A percentile compares a stretch with the other conserved stretches of the same genome.
These are phyloP conservation scores for Drosophila virilis DNA, from an alignment of 1,140 invertebrate genomes.

Conservation along the genomic window DNA sequence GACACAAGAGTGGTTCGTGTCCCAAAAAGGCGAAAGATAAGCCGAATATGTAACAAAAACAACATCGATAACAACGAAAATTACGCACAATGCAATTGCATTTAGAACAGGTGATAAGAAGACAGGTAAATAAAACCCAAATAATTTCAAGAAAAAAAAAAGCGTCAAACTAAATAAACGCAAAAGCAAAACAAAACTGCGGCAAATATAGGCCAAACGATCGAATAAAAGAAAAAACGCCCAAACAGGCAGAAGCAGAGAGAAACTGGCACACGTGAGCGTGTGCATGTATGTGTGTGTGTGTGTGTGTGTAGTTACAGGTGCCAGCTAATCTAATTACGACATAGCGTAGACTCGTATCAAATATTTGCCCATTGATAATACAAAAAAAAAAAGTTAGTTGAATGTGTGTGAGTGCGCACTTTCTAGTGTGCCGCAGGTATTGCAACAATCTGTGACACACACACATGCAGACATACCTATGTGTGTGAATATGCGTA, in stretches of 20 bases:
- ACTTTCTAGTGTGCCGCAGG: constrained; percentile 27
- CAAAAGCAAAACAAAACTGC: constrained; percentile 40
- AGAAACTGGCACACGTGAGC: constrained; percentile 55
- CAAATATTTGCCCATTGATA: constrained; percentile 66
- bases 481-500: too few species aligned
- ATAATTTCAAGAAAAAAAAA: constrained; percentile 38
- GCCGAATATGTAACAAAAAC: constrained; percentile 30
- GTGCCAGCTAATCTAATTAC: constrained; percentile 76
- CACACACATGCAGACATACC: neutral
- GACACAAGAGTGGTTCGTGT: constrained; percentile 29
- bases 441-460: constrained; percentile 11
- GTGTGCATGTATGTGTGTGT: constrained; percentile 1
- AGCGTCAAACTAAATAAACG: constrained; percentile 47
- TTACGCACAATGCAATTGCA: constrained; percentile 66
- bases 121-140: constrained; percentile 34
- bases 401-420: constrained; percentile 13
- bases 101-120: constrained; percentile 55
- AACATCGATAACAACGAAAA: constrained; percentile 8
- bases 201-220: constrained; percentile 44
- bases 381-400: constrained; percentile 7
- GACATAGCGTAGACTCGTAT: constrained; percentile 39
- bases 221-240: constrained; percentile 31
- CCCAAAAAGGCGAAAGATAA: constrained; percentile 60
- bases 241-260: constrained; percentile 16
- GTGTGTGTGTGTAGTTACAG: constrained; percentile 40